Percentiles rank a stretch among this genome's conserved stretches.
These are phyloP conservation scores for Trigoniulus corallinus DNA, from an alignment of 1,140 invertebrate species.

Conservation along the genomic window DNA sequence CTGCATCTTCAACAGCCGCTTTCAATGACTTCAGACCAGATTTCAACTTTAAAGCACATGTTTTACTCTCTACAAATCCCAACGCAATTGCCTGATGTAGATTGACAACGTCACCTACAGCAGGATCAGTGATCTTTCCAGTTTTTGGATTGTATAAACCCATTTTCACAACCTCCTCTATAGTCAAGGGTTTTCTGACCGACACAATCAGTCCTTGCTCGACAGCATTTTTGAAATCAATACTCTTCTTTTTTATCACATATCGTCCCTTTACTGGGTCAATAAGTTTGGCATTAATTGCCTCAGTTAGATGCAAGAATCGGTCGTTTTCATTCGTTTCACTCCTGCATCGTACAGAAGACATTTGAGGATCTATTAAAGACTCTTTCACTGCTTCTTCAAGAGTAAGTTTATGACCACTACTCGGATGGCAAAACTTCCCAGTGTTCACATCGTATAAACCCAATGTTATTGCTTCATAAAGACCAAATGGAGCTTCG, in stretches of 20 bases:
- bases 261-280: conserved; percentile 32
- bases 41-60: conserved; percentile 53
- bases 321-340: too few relatives aligned
- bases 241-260: not conserved
- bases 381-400: conserved; percentile 50
- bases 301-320: conserved; percentile 56
- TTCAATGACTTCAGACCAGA: conserved; percentile 53
- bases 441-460: conserved; percentile 54
- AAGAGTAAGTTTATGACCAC: conserved; percentile 54
- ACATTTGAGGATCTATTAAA: conserved; percentile 6
- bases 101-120: conserved; percentile 46
- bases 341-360: conserved; percentile 2
- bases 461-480: conserved; percentile 64
- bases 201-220: conserved; percentile 55
- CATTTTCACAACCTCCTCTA: conserved; percentile 61
- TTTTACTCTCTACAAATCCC: conserved; percentile 55
- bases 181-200: conserved; percentile 42
- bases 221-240: conserved; percentile 40
- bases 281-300: conserved; percentile 60
- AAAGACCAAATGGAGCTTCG: conserved; percentile 46
- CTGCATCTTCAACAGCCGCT: conserved; percentile 58
- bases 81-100: conserved; percentile 48
- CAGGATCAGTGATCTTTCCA: conserved; percentile 60
- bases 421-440: conserved; percentile 63
- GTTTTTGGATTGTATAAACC: conserved; percentile 55